A percentile compares a stretch with the other conserved stretches of the same genome.
Evolutionary conservation across 2,797 vertebrate genomes (phyloP).

Genomic region (Triplophysa bombifrons): DNA sequence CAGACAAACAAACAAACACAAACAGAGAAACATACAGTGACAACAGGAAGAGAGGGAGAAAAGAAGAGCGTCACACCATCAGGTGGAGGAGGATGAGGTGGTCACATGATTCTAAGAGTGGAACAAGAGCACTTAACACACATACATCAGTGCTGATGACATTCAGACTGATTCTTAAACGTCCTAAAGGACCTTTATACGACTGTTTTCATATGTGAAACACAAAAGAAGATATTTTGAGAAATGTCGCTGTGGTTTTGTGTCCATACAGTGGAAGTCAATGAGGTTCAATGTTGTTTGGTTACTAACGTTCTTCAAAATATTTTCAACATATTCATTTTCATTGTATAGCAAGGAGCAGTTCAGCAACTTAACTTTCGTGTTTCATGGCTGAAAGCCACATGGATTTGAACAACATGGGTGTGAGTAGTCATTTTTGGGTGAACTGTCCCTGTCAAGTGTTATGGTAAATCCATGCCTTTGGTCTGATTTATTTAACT

Average conservation of each 20-base stretch:
- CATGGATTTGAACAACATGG: not conserved
- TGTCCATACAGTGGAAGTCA: no score
- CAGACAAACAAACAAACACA: slow-evolving; percentile 58
- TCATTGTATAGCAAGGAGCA: not conserved
- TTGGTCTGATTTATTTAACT: not conserved
- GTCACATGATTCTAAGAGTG: slow-evolving; percentile 55
- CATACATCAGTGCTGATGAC: slow-evolving; percentile 6
- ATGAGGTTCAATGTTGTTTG: no score
- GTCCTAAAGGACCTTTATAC: not conserved
- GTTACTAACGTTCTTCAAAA: not conserved
- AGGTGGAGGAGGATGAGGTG: slow-evolving; percentile 65
- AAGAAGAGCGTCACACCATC: slow-evolving; percentile 70
- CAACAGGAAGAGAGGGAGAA: slow-evolving; percentile 62
- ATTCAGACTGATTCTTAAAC: not conserved
- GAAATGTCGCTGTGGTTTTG: no score
- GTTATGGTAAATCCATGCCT: not conserved
- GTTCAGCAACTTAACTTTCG: not conserved
- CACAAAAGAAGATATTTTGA: no score
- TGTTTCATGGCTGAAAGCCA: not conserved
- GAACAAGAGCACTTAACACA: slow-evolving; percentile 55
- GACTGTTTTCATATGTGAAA: no score
- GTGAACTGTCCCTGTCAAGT: not conserved
- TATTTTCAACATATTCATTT: not conserved
- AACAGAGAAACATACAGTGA: slow-evolving; percentile 71
- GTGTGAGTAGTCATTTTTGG: not conserved